Evolutionary conservation across 1,140 invertebrate species (phyloP).

Genomic region (Hermetia illucens): DNA sequence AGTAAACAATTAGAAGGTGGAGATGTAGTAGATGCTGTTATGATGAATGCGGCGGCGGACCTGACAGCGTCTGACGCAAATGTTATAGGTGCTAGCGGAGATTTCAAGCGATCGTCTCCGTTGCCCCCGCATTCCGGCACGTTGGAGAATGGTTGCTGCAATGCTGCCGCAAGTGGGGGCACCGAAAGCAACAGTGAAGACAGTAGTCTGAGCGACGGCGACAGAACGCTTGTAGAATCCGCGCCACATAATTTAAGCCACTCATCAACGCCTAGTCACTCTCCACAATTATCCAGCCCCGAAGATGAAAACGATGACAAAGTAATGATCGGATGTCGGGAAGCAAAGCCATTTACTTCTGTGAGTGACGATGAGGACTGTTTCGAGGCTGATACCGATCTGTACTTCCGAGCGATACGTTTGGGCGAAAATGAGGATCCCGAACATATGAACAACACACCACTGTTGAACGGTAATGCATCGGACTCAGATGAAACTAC

Average conservation of each 20-base stretch:
- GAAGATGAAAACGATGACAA: constrained; percentile 18
- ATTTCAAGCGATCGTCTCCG: constrained; percentile 14
- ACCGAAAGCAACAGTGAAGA: constrained; percentile 64
- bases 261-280: constrained; percentile 32
- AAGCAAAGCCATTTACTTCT: constrained; percentile 19
- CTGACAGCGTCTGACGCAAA: background rate
- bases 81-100: constrained; percentile 10
- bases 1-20: constrained; percentile 2
- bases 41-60: constrained; percentile 17
- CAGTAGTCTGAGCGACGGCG: constrained; percentile 62
- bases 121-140: constrained; percentile 8
- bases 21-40: constrained; percentile 25
- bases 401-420: background rate
- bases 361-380: constrained; percentile 12
- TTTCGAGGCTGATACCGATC: background rate
- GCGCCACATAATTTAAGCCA: constrained; percentile 35
- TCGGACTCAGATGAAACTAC: too few species aligned
- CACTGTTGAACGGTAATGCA: too few species aligned
- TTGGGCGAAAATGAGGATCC: too few species aligned
- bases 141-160: too few species aligned
- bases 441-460: too few species aligned
- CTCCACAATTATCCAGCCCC: constrained; percentile 28
- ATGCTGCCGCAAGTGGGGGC: constrained; percentile 13
- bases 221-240: constrained; percentile 51
- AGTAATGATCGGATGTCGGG: constrained; percentile 13